Conservation (phyloP, 2,113 vertebrate species). For the Amphilophus citrinellus region DNA sequence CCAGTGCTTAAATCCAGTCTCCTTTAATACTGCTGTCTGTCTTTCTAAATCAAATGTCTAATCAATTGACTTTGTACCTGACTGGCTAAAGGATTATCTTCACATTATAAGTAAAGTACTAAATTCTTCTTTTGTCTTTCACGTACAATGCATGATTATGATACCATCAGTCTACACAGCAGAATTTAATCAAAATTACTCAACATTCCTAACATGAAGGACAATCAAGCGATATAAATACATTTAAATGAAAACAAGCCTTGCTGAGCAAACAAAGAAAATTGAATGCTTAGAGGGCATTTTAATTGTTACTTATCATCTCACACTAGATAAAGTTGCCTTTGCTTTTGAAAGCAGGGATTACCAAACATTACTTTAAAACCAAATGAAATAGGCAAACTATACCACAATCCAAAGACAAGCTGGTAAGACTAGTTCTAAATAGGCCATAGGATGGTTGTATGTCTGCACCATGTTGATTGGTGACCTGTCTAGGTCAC, state of each 20-base stretch:
- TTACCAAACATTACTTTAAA: background rate
- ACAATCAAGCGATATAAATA: background rate
- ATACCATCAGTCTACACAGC: background rate
- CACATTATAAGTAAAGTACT: constrained; percentile 2
- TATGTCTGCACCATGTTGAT: background rate
- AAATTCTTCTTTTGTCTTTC: background rate
- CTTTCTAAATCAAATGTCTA: background rate
- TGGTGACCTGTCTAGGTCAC: background rate
- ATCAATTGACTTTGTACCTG: background rate
- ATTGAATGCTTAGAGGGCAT: background rate
- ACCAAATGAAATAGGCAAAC: background rate
- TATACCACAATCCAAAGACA: background rate
- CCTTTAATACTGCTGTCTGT: background rate
- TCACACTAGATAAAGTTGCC: background rate
- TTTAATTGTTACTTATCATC: background rate
- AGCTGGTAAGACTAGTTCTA: background rate
- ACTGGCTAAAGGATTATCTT: background rate
- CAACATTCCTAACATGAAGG: background rate
- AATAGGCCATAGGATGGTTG: background rate
- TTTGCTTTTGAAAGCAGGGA: background rate
- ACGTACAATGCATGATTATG: background rate
- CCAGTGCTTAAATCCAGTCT: background rate
- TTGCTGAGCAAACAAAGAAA: background rate
- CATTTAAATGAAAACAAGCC: background rate
- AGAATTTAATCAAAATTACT: constrained; percentile 7